Evolutionary conservation across 2,797 vertebrate species (phyloP).

Genomic region (Onychomys leucogaster): DNA sequence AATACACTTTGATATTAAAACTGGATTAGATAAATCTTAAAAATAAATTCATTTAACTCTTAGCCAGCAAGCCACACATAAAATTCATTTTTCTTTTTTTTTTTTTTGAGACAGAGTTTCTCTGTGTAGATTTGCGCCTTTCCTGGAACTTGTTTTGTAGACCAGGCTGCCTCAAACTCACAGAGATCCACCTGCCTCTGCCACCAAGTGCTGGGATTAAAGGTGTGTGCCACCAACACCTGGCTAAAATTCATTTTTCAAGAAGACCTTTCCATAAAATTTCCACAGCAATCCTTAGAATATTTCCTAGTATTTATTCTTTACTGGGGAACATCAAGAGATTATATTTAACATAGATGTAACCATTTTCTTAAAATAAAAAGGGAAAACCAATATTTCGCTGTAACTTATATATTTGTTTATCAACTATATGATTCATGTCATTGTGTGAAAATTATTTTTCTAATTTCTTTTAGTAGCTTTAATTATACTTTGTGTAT

Average conservation of each 20-base stretch:
- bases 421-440: background rate
- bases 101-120: no score
- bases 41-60: background rate
- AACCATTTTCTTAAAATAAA: background rate
- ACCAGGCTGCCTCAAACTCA: no score
- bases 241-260: background rate
- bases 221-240: no score
- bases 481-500: background rate
- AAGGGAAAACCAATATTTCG: background rate
- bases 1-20: background rate
- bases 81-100: no score
- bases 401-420: background rate
- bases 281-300: background rate
- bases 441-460: background rate
- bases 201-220: no score
- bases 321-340: background rate
- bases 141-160: no score
- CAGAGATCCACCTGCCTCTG: no score
- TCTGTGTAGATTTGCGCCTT: no score
- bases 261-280: background rate
- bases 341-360: background rate
- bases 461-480: background rate
- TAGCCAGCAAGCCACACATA: background rate
- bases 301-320: background rate
- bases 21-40: background rate